These are phyloP conservation scores for Catagonus wagneri DNA, from an alignment of 2,113 vertebrate genomes.

Conservation along the genomic window DNA sequence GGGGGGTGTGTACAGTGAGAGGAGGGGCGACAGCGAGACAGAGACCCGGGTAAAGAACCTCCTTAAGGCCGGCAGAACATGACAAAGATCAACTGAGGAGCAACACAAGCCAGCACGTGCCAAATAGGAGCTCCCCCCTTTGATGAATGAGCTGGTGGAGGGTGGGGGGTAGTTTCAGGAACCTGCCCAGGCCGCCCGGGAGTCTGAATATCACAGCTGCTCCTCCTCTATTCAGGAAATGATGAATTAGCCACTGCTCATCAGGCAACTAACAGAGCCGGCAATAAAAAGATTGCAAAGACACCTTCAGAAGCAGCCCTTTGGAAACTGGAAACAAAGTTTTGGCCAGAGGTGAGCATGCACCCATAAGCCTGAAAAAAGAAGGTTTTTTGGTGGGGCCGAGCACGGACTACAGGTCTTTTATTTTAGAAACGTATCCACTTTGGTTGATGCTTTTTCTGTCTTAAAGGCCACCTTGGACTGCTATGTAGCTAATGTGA, in stretches of 20 bases:
- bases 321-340: background rate
- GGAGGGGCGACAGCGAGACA: background rate
- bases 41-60: background rate
- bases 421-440: background rate
- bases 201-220: background rate
- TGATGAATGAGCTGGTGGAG: fast-evolving
- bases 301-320: background rate
- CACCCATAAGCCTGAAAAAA: background rate
- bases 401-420: background rate
- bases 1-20: background rate
- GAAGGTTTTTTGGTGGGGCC: too few species aligned
- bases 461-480: background rate
- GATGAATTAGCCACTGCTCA: background rate
- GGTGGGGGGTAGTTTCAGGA: too few species aligned
- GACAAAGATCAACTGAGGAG: background rate
- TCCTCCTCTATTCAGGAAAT: background rate
- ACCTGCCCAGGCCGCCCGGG: too few species aligned
- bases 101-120: background rate
- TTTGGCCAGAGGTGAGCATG: background rate
- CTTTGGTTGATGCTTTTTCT: background rate
- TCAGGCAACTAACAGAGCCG: background rate
- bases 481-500: background rate
- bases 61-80: background rate
- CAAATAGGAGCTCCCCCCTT: fast-evolving
- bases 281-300: background rate